Evolutionary conservation across 2,797 vertebrate genomes (phyloP).

Genomic region (Thunnus albacares): DNA sequence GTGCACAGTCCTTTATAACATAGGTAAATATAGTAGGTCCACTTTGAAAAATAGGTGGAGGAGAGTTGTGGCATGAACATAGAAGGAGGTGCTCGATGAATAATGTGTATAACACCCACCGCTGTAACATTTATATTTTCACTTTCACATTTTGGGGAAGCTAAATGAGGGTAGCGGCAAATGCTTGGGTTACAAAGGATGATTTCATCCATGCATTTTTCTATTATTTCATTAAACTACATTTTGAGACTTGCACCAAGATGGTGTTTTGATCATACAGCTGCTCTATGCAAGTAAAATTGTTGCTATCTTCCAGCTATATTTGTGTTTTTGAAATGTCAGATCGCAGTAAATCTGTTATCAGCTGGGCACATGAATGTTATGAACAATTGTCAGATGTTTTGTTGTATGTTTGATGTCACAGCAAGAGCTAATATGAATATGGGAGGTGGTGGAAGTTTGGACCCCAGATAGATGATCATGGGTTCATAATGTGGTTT

Average conservation of each 20-base stretch:
- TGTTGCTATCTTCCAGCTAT: slow-evolving; percentile 21
- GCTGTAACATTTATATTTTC: slow-evolving; percentile 38
- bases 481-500: slow-evolving; percentile 15
- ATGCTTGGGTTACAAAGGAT: slow-evolving; percentile 1
- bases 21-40: slow-evolving; percentile 11
- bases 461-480: neutral
- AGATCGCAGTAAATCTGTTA: slow-evolving; percentile 20
- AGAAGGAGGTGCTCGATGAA: slow-evolving; percentile 14
- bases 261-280: slow-evolving; percentile 21
- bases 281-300: slow-evolving; percentile 46
- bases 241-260: slow-evolving; percentile 15
- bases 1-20: slow-evolving; percentile 28
- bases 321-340: slow-evolving; percentile 33
- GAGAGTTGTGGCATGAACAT: slow-evolving; percentile 20
- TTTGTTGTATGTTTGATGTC: slow-evolving; percentile 6
- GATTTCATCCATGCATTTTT: neutral
- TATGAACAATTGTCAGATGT: slow-evolving; percentile 3
- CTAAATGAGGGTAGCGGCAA: slow-evolving; percentile 26
- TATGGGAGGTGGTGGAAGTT: neutral
- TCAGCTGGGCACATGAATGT: slow-evolving; percentile 14
- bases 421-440: slow-evolving; percentile 25
- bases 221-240: slow-evolving; percentile 11
- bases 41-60: slow-evolving; percentile 28
- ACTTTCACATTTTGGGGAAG: slow-evolving; percentile 21
- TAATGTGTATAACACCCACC: slow-evolving; percentile 5